These are phyloP conservation scores for Eupeodes luniger DNA, from an alignment of 2,888 invertebrate genomes.

Conservation along the genomic window DNA sequence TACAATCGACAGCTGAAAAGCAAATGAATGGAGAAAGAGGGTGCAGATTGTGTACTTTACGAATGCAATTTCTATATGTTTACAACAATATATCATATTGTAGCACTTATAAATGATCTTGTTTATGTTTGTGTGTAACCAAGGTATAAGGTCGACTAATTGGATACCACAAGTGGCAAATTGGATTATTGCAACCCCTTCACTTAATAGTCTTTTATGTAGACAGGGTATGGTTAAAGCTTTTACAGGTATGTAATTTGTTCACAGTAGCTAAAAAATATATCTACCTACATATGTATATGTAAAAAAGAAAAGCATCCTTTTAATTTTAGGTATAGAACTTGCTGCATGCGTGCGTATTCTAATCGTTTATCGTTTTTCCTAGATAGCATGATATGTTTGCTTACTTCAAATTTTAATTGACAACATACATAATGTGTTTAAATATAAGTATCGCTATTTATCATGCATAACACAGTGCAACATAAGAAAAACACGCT, in stretches of 20 bases:
- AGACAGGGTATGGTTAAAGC: slow-evolving; percentile 6
- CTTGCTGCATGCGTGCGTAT: neutral
- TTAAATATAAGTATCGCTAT: neutral
- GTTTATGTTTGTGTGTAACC: slow-evolving; percentile 51
- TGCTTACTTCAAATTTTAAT: neutral
- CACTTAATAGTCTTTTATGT: slow-evolving; percentile 67
- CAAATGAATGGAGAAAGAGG: slow-evolving; percentile 16
- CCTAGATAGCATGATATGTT: neutral
- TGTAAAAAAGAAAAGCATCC: neutral
- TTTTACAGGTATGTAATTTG: neutral
- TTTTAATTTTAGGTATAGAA: neutral
- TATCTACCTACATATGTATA: neutral
- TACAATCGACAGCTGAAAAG: slow-evolving; percentile 44
- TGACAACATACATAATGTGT: neutral
- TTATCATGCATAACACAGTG: slow-evolving; percentile 33
- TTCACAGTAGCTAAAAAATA: neutral
- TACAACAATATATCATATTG: slow-evolving; percentile 33
- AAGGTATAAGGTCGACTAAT: slow-evolving; percentile 78
- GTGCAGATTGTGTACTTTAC: neutral
- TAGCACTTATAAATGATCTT: slow-evolving; percentile 19
- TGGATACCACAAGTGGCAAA: slow-evolving; percentile 77
- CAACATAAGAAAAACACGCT: slow-evolving; percentile 9
- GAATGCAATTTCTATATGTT: neutral
- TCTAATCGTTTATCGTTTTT: neutral
- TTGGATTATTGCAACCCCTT: slow-evolving; percentile 77